A percentile compares a stretch with the other conserved stretches of the same genome.
Evolutionary conservation across 35 echinoderm and acorn worm species (phyloP).

Genomic region (Patiria miniata): DNA sequence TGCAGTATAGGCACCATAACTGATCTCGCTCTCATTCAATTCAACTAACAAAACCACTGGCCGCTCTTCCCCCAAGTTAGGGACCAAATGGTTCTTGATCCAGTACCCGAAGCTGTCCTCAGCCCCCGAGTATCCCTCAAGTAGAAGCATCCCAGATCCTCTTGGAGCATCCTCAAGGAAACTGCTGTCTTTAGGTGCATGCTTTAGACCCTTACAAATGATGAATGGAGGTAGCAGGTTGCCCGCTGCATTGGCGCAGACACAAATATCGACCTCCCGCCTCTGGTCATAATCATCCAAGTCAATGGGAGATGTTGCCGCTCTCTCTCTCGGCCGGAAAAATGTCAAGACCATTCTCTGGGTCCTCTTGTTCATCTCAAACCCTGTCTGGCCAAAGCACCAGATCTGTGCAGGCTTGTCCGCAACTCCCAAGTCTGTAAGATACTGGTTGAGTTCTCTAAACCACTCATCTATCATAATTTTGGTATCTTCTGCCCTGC

Average conservation of each 20-base stretch:
- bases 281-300: neutral
- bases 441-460: slow-evolving; percentile 28
- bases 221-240: slow-evolving; percentile 50
- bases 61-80: slow-evolving; percentile 43
- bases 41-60: slow-evolving; percentile 51
- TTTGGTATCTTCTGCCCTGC: slow-evolving; percentile 33
- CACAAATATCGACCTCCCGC: slow-evolving; percentile 37
- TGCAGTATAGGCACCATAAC: slow-evolving; percentile 48
- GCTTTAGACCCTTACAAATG: slow-evolving; percentile 44
- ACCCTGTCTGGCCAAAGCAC: slow-evolving; percentile 36
- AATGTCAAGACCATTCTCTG: neutral
- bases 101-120: slow-evolving; percentile 49
- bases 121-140: neutral
- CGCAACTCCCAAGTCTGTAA: slow-evolving; percentile 22
- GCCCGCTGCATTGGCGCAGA: slow-evolving; percentile 58
- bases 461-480: slow-evolving; percentile 51
- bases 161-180: slow-evolving; percentile 36
- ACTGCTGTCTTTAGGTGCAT: slow-evolving; percentile 33
- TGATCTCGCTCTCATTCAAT: slow-evolving; percentile 53
- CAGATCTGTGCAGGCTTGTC: slow-evolving; percentile 54
- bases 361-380: slow-evolving; percentile 9
- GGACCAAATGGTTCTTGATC: slow-evolving; percentile 58
- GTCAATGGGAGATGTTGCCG: neutral
- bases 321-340: neutral
- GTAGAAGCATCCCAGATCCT: slow-evolving; percentile 18